Evolutionary conservation across 2,888 invertebrate species (phyloP).

Genomic region (Calliopum simillimum): DNA sequence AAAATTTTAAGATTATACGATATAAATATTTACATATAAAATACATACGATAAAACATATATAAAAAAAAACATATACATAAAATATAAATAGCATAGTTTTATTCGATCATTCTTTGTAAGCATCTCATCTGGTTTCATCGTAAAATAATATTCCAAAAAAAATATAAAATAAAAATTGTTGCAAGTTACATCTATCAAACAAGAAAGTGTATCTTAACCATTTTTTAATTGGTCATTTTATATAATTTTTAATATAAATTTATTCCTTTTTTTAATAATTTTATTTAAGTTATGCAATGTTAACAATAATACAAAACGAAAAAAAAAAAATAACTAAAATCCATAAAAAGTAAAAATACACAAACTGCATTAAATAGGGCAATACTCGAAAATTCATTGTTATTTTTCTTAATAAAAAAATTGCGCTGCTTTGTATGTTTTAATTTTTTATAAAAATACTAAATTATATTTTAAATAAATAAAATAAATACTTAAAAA

Average conservation of each 20-base stretch:
- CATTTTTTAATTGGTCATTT: background rate
- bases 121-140: slow-evolving; percentile 29
- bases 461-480: slow-evolving; percentile 38
- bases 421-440: slow-evolving; percentile 24
- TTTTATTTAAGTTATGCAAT: slow-evolving; percentile 12
- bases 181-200: background rate
- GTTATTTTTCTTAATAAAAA: slow-evolving; percentile 2
- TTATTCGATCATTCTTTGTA: slow-evolving; percentile 23
- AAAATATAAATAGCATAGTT: slow-evolving; percentile 27
- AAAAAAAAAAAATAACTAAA: too few relatives aligned
- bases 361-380: background rate
- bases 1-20: slow-evolving; percentile 27
- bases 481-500: slow-evolving; percentile 28
- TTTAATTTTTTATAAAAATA: slow-evolving; percentile 33
- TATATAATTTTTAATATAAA: slow-evolving; percentile 10
- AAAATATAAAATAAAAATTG: background rate
- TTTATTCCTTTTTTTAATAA: background rate
- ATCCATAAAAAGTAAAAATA: slow-evolving; percentile 5
- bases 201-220: background rate
- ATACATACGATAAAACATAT: slow-evolving; percentile 25
- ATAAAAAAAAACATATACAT: background rate
- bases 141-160: slow-evolving; percentile 6
- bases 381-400: slow-evolving; percentile 28
- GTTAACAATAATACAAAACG: background rate
- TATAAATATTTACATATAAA: slow-evolving; percentile 29